Conservation (phyloP, 2,113 vertebrate genomes). For the Alosa alosa region DNA sequence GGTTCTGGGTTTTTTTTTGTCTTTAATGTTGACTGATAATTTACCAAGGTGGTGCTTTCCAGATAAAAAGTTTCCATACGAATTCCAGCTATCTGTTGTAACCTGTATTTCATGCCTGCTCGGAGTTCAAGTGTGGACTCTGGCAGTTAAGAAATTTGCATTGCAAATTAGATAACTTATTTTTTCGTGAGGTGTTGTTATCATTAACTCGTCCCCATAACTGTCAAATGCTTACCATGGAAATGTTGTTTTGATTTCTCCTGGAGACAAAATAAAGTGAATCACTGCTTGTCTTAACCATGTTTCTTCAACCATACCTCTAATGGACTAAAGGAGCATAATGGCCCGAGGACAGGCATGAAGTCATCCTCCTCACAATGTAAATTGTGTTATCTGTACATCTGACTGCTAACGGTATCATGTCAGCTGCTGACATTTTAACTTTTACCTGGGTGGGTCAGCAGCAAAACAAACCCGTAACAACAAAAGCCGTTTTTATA, state of each 20-base stretch:
- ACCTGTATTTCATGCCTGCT: background rate
- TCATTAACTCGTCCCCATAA: conserved; percentile 30
- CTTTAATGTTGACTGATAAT: background rate
- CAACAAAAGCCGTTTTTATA: no score
- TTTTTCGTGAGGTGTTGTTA: conserved; percentile 11
- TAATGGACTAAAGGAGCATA: background rate
- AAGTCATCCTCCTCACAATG: background rate
- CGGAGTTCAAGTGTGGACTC: background rate
- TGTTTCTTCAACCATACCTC: background rate
- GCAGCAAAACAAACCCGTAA: no score
- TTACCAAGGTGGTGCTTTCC: conserved; percentile 26
- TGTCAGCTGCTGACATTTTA: background rate
- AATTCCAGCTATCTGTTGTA: conserved; percentile 3
- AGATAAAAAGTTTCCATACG: background rate
- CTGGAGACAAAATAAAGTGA: background rate
- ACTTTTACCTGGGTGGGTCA: background rate
- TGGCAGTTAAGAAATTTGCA: conserved; percentile 47
- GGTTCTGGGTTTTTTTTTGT: background rate
- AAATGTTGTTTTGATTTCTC: background rate
- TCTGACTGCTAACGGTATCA: background rate
- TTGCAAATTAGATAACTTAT: conserved; percentile 39
- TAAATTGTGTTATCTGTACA: background rate
- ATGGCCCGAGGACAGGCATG: background rate
- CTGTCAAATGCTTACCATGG: conserved; percentile 16
- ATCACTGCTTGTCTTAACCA: background rate